Evolutionary conservation across 1,140 invertebrate genomes (phyloP).

Genomic region (Meteorus sp.): DNA sequence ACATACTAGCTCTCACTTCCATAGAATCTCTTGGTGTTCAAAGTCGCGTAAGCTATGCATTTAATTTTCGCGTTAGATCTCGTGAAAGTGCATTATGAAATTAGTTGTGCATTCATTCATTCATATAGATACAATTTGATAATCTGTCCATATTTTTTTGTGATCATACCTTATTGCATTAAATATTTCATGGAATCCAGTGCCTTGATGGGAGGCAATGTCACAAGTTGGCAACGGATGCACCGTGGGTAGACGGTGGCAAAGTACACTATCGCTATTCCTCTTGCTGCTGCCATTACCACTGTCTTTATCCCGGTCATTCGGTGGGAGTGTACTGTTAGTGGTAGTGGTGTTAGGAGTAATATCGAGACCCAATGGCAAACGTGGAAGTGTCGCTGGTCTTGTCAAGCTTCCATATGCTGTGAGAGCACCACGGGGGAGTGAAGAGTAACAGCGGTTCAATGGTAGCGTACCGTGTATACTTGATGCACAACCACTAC

Average conservation of each 20-base stretch:
- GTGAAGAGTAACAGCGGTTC: slow-evolving; percentile 55
- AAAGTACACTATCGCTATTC: slow-evolving; percentile 60
- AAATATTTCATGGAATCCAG: slow-evolving; percentile 58
- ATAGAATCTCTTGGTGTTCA: no score
- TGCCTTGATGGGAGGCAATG: slow-evolving; percentile 52
- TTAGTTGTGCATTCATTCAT: no score
- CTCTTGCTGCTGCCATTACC: slow-evolving; percentile 57
- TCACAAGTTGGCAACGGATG: slow-evolving; percentile 60
- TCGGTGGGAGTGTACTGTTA: slow-evolving; percentile 39
- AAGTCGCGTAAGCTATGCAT: no score
- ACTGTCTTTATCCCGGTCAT: slow-evolving; percentile 44
- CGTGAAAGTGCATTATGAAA: no score
- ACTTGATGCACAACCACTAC: slow-evolving; percentile 52
- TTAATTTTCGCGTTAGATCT: no score
- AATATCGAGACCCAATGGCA: slow-evolving; percentile 50
- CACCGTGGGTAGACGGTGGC: slow-evolving; percentile 58
- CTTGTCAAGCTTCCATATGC: slow-evolving; percentile 52
- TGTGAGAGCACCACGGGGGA: slow-evolving; percentile 52
- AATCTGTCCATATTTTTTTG: not conserved
- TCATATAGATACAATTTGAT: no score
- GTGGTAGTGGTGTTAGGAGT: slow-evolving; percentile 36
- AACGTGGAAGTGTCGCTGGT: slow-evolving; percentile 56
- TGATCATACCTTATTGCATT: slow-evolving; percentile 47
- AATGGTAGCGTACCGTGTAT: slow-evolving; percentile 47
- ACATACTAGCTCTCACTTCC: no score